phyloP scores from a whole-genome alignment of 2,113 vertebrate genomes.

The Scomber scombrus region DNA sequence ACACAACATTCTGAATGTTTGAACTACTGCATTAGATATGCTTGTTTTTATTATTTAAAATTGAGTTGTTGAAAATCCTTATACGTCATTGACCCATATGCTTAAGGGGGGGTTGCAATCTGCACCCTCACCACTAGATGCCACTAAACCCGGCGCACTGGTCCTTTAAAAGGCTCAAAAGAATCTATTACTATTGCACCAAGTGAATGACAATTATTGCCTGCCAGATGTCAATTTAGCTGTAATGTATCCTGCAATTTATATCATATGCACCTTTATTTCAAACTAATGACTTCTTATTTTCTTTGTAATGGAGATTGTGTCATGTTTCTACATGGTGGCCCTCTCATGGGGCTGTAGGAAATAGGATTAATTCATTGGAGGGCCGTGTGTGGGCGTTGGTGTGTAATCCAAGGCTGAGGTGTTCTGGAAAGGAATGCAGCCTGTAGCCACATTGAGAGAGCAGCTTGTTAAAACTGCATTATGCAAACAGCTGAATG shows the following conservation, averaged over 20 bases:
- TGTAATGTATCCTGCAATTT: slow-evolving; percentile 44
- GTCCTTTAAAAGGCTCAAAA: not conserved
- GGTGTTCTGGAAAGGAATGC: slow-evolving; percentile 19
- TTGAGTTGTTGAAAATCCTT: no score
- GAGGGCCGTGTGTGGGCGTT: slow-evolving; percentile 35
- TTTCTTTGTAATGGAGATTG: slow-evolving; percentile 41
- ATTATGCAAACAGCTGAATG: slow-evolving; percentile 41
- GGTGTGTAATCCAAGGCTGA: slow-evolving; percentile 61
- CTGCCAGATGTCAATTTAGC: slow-evolving; percentile 12
- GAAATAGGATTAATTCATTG: slow-evolving; percentile 64
- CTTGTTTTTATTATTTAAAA: no score
- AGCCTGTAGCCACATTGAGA: not conserved
- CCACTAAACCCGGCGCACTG: no score
- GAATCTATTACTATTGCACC: not conserved
- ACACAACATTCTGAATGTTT: no score
- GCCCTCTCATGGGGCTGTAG: slow-evolving; percentile 27
- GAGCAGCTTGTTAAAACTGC: not conserved
- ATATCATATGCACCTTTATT: slow-evolving; percentile 28
- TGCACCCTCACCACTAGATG: no score
- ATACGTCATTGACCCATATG: no score
- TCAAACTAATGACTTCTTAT: slow-evolving; percentile 45
- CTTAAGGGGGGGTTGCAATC: no score
- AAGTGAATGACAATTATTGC: slow-evolving; percentile 21
- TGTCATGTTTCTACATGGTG: slow-evolving; percentile 44
- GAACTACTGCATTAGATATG: no score